Percentiles rank a stretch among this genome's conserved stretches.
These are phyloP conservation scores for Lamellibrachia satsuma DNA, from an alignment of 2,888 invertebrate species.

Conservation along the genomic window DNA sequence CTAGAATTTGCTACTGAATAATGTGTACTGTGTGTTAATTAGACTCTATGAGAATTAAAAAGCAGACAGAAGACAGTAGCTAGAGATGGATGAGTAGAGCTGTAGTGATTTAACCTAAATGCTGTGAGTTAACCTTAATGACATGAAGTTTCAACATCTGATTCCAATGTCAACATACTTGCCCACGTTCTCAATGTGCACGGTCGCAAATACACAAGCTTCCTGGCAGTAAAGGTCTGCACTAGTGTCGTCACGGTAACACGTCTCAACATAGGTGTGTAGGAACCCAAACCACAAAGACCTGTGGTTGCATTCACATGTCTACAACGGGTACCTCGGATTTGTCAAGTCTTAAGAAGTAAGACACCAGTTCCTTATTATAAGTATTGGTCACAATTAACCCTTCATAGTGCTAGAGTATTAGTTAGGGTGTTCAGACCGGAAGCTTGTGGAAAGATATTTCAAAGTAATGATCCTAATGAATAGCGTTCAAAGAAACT, in stretches of 20 bases:
- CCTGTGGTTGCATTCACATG: constrained; percentile 1
- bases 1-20: not conserved
- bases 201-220: constrained; percentile 1
- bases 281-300: not conserved
- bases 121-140: not conserved
- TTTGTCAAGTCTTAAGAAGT: constrained; percentile 2
- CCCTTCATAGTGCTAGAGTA: too few species aligned
- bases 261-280: not conserved
- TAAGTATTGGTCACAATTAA: too few species aligned
- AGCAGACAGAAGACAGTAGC: not conserved
- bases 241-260: constrained; percentile 4
- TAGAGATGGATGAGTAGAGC: not conserved
- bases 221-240: constrained; percentile 1
- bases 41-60: not conserved
- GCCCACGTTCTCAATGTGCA: not conserved
- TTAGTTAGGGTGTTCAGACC: too few species aligned
- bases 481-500: too few species aligned
- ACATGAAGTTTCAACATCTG: not conserved
- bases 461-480: too few species aligned
- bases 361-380: not conserved
- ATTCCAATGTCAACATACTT: not conserved
- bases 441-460: too few species aligned
- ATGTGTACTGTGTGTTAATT: not conserved
- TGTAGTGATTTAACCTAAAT: not conserved
- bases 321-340: not conserved